Conservation (phyloP, 1,140 invertebrate genomes). For the Paracyclopina nana region DNA sequence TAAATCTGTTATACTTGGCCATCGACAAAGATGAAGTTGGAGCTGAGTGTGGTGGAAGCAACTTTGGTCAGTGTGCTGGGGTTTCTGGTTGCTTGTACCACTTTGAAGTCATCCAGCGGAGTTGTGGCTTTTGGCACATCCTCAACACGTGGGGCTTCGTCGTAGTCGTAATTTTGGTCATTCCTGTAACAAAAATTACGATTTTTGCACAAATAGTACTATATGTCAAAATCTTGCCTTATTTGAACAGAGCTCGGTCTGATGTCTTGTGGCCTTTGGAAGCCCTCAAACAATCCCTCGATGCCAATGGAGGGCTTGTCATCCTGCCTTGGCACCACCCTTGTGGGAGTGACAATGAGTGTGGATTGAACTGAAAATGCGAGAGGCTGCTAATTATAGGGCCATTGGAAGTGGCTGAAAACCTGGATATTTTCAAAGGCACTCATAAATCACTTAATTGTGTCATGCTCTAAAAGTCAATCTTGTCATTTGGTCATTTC, state of each 20-base stretch:
- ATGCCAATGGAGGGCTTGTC: conserved; percentile 1
- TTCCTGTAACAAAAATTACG: not conserved
- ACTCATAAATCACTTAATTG: not conserved
- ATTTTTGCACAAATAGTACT: not conserved
- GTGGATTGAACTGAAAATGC: not conserved
- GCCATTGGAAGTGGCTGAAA: not conserved
- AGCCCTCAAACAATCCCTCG: not conserved
- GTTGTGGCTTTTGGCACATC: not conserved
- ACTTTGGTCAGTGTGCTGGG: conserved; percentile 10
- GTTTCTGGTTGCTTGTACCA: not conserved
- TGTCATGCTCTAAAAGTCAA: no score
- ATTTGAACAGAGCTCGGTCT: not conserved
- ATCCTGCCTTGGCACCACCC: not conserved
- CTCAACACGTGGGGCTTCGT: not conserved
- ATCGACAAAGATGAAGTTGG: conserved; percentile 11
- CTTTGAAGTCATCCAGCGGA: not conserved
- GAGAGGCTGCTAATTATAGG: not conserved
- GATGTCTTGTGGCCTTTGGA: not conserved
- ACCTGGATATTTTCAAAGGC: not conserved
- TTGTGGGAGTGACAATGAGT: not conserved
- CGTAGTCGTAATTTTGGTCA: not conserved
- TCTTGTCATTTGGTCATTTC: no score
- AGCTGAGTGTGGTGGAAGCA: conserved; percentile 24
- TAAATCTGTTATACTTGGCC: no score
- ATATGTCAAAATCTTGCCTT: not conserved